phyloP scores from a whole-genome alignment of 2,113 vertebrate genomes.

The Ceuthmochares aereus region DNA sequence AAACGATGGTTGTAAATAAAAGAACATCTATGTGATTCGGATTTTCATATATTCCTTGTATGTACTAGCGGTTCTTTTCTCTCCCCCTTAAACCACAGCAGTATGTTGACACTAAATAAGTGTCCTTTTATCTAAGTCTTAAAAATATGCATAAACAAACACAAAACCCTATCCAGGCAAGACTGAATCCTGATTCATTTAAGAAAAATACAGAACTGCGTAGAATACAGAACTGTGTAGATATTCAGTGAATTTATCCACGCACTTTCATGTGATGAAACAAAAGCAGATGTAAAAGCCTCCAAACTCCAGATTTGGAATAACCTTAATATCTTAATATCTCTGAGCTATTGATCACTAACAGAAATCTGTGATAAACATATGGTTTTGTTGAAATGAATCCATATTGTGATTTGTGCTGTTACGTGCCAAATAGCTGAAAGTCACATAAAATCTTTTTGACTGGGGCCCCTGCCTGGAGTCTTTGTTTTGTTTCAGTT shows the following conservation, averaged over 20 bases:
- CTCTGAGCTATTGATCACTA: not conserved
- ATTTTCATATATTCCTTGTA: not conserved
- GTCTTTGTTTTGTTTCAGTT: not conserved
- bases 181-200: not conserved
- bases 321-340: not conserved
- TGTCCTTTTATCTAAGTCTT: not conserved
- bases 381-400: not conserved
- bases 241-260: not conserved
- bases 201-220: not conserved
- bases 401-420: not conserved
- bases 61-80: not conserved
- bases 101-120: not conserved
- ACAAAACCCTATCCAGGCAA: not conserved
- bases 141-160: not conserved
- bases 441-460: not conserved
- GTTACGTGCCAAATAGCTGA: not conserved
- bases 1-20: not conserved
- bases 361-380: not conserved
- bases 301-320: not conserved
- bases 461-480: fast-evolving
- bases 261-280: not conserved
- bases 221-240: not conserved
- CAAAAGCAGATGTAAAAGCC: not conserved
- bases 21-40: not conserved
- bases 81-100: not conserved